Evolutionary conservation across 2,113 vertebrate species (phyloP), one percentile per base, ranked within the genome.

Genomic region (Crotalus tigris): DNA sequence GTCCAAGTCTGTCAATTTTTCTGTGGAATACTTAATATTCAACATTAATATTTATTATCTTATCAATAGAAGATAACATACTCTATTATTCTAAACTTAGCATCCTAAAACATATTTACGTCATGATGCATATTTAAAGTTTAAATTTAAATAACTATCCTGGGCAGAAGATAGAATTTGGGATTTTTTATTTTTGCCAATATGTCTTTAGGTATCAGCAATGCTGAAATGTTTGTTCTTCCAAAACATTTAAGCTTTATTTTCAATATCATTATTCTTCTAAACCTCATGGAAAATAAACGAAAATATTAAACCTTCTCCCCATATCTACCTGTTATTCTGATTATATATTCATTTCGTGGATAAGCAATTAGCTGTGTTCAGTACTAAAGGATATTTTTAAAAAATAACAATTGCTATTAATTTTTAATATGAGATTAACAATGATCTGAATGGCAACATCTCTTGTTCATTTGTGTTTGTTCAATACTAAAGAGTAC

Each of bases 341-440:
- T 94, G 93, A 96, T 93, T 93, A 89, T 87, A 89, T 51, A 85
- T 96, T 96, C 59, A 92, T 85, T 85, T 90, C 92, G 92, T 1
- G 44, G 88, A 92, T 96, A 94, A 95, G 96, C 92, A 96, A 96
- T 97, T 94, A 94, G 90, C 97, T 97, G 94, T 94, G 95, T 94
- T 88, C 53, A 90, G 91, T 90, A 94, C 93, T 94, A 92, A 75
- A 89, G 96, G 89, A 94, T 91, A 92, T 90, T 96, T 93, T 92
- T 96, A 97, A 92, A 51, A 93, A 24, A 93, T 89, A 33, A 94
- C 90, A 39, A 88, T 94, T 96, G 95, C 90, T 96, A 96, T 97
- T 96, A 97, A 97, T 97, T 96, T 97, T 98, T 97, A 95, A 97
- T 93, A 94, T 97, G 81, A 96, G 57, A 91, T 24, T 94, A 94